Evolutionary conservation across 2,113 vertebrate genomes (phyloP).

Genomic region (Ceyx cyanopectus): DNA sequence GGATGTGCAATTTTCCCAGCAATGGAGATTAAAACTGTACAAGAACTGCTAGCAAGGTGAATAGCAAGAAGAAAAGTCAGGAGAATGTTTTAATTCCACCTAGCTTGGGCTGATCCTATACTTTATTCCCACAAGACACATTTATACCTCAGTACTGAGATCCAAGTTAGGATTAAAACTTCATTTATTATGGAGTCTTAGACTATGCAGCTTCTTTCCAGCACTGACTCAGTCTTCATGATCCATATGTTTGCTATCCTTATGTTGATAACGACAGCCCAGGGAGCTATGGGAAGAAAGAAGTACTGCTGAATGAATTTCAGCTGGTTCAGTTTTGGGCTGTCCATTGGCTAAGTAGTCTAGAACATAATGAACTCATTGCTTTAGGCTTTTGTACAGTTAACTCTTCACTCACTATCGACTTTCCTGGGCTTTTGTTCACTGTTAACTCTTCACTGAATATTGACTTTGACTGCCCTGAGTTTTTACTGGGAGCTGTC

Average conservation of each 20-base stretch:
- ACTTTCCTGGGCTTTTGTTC: neutral
- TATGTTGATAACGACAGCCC: neutral
- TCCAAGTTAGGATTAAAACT: constrained; percentile 2
- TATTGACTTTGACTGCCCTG: neutral
- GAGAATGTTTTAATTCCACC: neutral
- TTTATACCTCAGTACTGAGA: neutral
- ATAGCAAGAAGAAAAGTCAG: neutral
- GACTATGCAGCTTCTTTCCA: neutral
- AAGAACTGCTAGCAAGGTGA: neutral
- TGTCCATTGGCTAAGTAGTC: neutral
- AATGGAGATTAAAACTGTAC: neutral
- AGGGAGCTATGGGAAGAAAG: constrained; percentile 1
- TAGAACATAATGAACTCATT: constrained; percentile 29
- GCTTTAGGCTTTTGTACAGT: neutral
- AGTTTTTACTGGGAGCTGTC: neutral
- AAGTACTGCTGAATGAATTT: neutral
- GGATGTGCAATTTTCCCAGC: too few relatives aligned
- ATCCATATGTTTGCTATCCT: neutral
- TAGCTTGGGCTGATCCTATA: neutral
- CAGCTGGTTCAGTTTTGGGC: neutral
- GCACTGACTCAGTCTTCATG: neutral
- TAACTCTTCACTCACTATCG: neutral
- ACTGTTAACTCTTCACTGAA: neutral
- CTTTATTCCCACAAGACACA: neutral
- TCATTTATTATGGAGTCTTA: constrained; percentile 18